Evolutionary conservation across 2,113 vertebrate genomes (phyloP).

Genomic region (Myotis davidii): DNA sequence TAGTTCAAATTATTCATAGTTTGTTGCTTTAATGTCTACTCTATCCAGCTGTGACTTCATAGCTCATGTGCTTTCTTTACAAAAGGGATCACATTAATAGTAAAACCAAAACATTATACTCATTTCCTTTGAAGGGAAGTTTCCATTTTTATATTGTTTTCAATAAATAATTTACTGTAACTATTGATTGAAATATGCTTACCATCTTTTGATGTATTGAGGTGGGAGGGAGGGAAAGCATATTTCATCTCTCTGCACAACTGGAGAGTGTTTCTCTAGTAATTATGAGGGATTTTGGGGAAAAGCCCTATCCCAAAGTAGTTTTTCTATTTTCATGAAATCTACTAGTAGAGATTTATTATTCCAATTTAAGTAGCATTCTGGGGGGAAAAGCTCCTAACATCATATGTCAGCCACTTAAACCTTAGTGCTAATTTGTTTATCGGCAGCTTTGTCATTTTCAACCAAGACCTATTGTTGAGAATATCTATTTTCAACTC

Average conservation of each 20-base stretch:
- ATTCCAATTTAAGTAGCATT: conserved; percentile 38
- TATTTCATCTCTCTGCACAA: conserved; percentile 37
- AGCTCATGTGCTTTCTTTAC: conserved; percentile 38
- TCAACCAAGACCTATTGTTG: not conserved
- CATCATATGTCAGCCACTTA: conserved; percentile 30
- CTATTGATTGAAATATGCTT: conserved; percentile 49
- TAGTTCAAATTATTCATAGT: conserved; percentile 43
- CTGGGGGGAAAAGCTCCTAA: not conserved
- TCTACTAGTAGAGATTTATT: not conserved
- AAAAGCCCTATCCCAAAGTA: not conserved
- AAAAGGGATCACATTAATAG: conserved; percentile 57
- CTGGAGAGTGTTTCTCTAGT: conserved; percentile 36
- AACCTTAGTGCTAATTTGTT: not conserved
- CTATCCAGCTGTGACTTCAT: conserved; percentile 49
- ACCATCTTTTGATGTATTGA: not conserved
- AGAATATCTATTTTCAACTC: not conserved
- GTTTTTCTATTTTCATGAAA: conserved; percentile 13
- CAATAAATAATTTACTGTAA: conserved; percentile 51
- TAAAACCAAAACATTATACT: conserved; percentile 50
- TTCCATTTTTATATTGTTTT: conserved; percentile 70
- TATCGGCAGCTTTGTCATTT: conserved; percentile 42
- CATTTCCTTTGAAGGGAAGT: conserved; percentile 64
- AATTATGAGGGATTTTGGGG: not conserved
- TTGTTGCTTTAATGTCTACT: conserved; percentile 43
- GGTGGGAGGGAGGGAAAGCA: not conserved